Percentiles rank a stretch among this genome's conserved stretches.
These are phyloP conservation scores for Thunnus albacares DNA, from an alignment of 2,797 vertebrate genomes.

Conservation along the genomic window DNA sequence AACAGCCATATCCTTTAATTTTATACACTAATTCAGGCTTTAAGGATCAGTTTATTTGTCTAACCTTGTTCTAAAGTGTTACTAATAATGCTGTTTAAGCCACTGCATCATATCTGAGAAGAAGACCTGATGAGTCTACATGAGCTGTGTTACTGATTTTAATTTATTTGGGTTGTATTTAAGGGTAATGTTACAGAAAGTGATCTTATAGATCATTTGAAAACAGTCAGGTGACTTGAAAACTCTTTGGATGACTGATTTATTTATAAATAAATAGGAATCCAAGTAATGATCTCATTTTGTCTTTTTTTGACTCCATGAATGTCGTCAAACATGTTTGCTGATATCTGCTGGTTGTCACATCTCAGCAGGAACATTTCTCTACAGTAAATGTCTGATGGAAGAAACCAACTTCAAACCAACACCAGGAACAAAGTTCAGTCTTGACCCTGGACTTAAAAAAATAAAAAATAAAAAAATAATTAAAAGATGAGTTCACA, in stretches of 20 bases:
- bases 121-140: not conserved
- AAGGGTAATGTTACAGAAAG: not conserved
- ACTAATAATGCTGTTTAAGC: slow-evolving; percentile 25
- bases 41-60: slow-evolving; percentile 13
- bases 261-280: slow-evolving; percentile 40
- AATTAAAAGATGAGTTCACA: too few relatives aligned
- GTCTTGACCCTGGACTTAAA: not conserved
- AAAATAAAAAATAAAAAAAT: too few relatives aligned
- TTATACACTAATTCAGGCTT: slow-evolving; percentile 17
- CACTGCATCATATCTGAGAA: slow-evolving; percentile 3
- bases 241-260: slow-evolving; percentile 16
- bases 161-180: slow-evolving; percentile 42
- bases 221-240: slow-evolving; percentile 5
- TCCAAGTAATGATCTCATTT: not conserved
- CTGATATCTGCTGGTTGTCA: not conserved
- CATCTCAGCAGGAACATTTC: not conserved
- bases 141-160: not conserved
- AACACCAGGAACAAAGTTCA: not conserved
- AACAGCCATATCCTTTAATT: slow-evolving; percentile 40
- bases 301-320: slow-evolving; percentile 3
- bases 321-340: not conserved
- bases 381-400: not conserved
- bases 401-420: not conserved
- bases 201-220: slow-evolving; percentile 28
- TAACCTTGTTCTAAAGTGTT: slow-evolving; percentile 30